Percentiles rank a stretch among this genome's conserved stretches.
phyloP scores from a whole-genome alignment of 2,113 vertebrate genomes.

The Rhodinocichla rosea region DNA sequence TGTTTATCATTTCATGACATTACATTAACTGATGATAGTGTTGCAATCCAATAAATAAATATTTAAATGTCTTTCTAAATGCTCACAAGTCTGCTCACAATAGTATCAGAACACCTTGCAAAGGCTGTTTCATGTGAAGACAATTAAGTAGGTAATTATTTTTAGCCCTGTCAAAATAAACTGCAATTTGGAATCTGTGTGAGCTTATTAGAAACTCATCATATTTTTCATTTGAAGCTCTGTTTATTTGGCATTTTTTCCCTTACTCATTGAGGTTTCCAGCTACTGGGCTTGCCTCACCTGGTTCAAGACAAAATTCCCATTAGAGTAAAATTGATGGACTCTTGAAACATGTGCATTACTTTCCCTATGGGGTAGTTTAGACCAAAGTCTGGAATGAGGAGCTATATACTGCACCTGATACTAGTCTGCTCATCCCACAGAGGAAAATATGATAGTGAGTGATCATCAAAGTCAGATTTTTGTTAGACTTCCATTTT shows the following conservation, averaged over 20 bases:
- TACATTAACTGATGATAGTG: not conserved
- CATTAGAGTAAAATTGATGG: not conserved
- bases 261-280: not conserved
- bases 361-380: not conserved
- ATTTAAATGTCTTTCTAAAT: not conserved
- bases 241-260: not conserved
- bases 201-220: constrained; percentile 28
- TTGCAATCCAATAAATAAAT: not conserved
- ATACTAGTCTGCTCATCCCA: not conserved
- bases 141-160: constrained; percentile 43
- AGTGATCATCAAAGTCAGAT: not conserved
- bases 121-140: not conserved
- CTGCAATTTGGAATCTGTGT: constrained; percentile 2
- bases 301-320: not conserved
- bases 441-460: not conserved
- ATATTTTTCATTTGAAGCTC: constrained; percentile 8
- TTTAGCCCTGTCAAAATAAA: constrained; percentile 43
- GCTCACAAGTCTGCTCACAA: not conserved
- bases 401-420: not conserved
- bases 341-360: not conserved
- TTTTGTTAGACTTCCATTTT: not conserved
- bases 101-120: not conserved
- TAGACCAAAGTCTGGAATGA: not conserved
- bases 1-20: not conserved
- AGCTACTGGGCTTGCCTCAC: not conserved